Base-by-base conservation (phyloP, 2,113 vertebrate species). In the Todiramphus saurophagus region DNA sequence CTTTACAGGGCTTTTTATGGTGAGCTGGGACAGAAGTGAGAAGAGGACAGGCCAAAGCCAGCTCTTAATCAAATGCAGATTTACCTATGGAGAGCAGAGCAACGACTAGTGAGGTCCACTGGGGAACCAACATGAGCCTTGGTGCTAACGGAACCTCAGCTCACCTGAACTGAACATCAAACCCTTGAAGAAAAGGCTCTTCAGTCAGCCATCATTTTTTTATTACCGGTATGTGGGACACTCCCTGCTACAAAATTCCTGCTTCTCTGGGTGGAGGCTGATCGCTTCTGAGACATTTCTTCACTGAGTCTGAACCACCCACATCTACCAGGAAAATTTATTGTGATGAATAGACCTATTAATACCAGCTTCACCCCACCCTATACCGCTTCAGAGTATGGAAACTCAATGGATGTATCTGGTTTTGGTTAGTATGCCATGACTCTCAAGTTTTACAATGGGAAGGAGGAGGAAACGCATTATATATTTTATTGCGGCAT, bases 311-410 rank as follows among this genome's bases (percentile, higher is more conserved):
- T 94, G 96, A 94, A 94, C 46, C 72, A 93, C 89, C 79, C 96
- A 95, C 89, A 83, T 92, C 93, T 86, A 91, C 92, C 59, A 96
- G 92, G 87, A 95, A 97, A 95, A 90, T 67, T 94, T 88, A 95
- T 69, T 91, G 90, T 76, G 89, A 96, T 94, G 69, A 97, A 96
- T 64, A 81, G 96, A 91, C 67, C 73, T 68, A 95, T 97, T 96
- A 93, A 96, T 64, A 97, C 92, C 96, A 96, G 93, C 79, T 89
- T 48, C 37, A 92, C 96, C 82, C 96, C 95, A 91, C 94, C 86
- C 92, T 93, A 90, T 89, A 94, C 84, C 82, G 70, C 90, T 95
- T 56, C 90, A 95, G 89, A 95, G 79, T 97, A 97, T 58, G 79
- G 92, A 89, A 97, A 95, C 85, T 89, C 44, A 13, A 55, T 79